Evolutionary conservation across 2,113 vertebrate species (phyloP).

Genomic region (Triplophysa siluroides): DNA sequence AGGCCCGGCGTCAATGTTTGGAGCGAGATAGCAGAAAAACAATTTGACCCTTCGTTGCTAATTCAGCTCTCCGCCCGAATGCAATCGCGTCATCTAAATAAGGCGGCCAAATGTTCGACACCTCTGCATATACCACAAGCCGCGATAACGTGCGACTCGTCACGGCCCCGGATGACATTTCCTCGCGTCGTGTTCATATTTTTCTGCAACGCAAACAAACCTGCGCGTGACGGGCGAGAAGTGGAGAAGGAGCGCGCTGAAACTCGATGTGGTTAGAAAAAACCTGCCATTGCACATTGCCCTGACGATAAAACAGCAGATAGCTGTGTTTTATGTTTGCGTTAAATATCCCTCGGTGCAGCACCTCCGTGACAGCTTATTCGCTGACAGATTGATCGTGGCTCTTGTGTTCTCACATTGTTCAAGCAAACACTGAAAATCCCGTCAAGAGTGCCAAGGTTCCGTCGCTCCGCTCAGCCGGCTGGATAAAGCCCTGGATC

Average conservation of each 20-base stretch:
- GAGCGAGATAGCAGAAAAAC: conserved; percentile 72
- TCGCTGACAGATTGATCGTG: conserved; percentile 75
- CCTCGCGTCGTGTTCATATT: conserved; percentile 27
- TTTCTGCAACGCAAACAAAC: conserved; percentile 16
- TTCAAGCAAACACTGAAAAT: conserved; percentile 30
- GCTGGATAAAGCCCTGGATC: conserved; percentile 69
- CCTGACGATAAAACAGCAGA: conserved; percentile 72
- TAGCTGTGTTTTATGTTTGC: conserved; percentile 74
- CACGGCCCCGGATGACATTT: conserved; percentile 56
- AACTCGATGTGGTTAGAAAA: conserved; percentile 56
- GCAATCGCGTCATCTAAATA: conserved; percentile 76
- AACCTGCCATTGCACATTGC: conserved; percentile 65
- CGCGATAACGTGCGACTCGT: conserved; percentile 67
- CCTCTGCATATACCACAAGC: conserved; percentile 69
- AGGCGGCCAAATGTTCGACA: conserved; percentile 76
- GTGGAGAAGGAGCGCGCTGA: not conserved
- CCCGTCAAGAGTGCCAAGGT: conserved; percentile 3
- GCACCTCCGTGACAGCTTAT: conserved; percentile 73
- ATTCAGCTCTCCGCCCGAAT: conserved; percentile 56
- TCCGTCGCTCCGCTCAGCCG: conserved; percentile 50
- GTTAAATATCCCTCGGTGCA: conserved; percentile 75
- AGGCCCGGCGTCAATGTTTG: conserved; percentile 64
- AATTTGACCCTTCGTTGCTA: conserved; percentile 69
- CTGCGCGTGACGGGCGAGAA: not conserved
- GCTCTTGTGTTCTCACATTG: conserved; percentile 64